Evolutionary conservation across 1,140 invertebrate genomes (phyloP).

Genomic region (Physella acuta): DNA sequence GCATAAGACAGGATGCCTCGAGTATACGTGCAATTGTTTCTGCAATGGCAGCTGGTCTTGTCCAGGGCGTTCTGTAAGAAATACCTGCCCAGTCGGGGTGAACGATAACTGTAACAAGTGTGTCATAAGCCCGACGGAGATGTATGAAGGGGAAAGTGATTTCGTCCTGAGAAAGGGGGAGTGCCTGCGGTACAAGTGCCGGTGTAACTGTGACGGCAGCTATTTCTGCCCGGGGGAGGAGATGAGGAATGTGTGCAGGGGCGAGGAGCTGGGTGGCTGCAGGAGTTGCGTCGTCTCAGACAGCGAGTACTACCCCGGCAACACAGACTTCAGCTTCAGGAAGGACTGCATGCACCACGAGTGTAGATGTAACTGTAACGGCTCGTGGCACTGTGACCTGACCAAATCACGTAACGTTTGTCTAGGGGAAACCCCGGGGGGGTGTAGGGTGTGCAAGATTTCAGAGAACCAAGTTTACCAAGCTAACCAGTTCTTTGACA

Average conservation of each 20-base stretch:
- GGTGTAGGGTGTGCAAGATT: constrained; percentile 21
- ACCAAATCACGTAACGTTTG: constrained; percentile 30
- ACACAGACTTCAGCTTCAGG: constrained; percentile 28
- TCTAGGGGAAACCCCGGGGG: constrained; percentile 31
- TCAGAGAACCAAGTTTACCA: constrained; percentile 14
- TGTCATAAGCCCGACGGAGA: background rate
- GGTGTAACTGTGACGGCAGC: constrained; percentile 45
- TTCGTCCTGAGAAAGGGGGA: constrained; percentile 29
- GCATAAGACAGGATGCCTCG: constrained; percentile 38
- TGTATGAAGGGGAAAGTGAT: constrained; percentile 7
- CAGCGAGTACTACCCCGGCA: constrained; percentile 25
- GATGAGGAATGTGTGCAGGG: constrained; percentile 34
- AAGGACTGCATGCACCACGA: constrained; percentile 38
- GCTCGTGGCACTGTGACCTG: constrained; percentile 35
- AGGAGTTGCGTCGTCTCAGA: constrained; percentile 30
- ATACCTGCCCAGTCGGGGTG: constrained; percentile 32
- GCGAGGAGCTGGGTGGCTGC: constrained; percentile 32
- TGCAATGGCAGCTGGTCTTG: constrained; percentile 42
- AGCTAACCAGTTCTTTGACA: constrained; percentile 20
- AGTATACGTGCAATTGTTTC: constrained; percentile 40
- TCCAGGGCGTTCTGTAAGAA: constrained; percentile 31
- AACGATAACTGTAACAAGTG: background rate
- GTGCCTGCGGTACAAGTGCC: constrained; percentile 39
- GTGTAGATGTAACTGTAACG: constrained; percentile 38
- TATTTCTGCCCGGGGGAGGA: constrained; percentile 44